phyloP scores from a whole-genome alignment of 2,113 vertebrate genomes.

The Burhinus oedicnemus region DNA sequence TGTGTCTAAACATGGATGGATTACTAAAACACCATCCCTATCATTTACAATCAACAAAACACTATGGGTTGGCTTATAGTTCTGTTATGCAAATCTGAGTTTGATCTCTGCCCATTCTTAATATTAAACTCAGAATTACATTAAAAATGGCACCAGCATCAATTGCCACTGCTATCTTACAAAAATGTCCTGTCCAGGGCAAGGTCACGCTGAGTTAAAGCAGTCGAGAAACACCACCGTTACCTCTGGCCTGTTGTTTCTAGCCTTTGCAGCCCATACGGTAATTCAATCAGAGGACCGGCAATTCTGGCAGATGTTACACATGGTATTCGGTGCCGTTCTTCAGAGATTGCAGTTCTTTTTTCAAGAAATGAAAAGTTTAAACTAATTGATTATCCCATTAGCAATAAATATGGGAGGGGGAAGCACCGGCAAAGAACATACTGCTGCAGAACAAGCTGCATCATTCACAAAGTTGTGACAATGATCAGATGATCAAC shows the following conservation, averaged over 20 bases:
- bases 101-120: neutral
- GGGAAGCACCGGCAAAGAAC: neutral
- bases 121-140: neutral
- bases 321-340: constrained; percentile 6
- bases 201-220: neutral
- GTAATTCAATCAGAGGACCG: constrained; percentile 22
- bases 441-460: neutral
- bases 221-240: neutral
- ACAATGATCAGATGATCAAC: neutral
- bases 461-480: neutral
- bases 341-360: constrained; percentile 53
- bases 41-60: neutral
- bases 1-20: neutral
- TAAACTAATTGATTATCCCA: constrained; percentile 21
- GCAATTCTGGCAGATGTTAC: constrained; percentile 50
- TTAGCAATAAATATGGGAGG: neutral
- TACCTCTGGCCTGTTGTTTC: neutral
- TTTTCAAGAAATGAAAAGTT: neutral
- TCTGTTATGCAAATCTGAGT: neutral
- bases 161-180: neutral
- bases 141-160: neutral
- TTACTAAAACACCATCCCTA: neutral
- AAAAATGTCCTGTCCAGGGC: neutral
- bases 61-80: neutral
- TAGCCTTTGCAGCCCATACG: neutral